These are phyloP conservation scores for Hozukius guyotensis DNA, from an alignment of 2,797 vertebrate genomes.

Conservation along the genomic window DNA sequence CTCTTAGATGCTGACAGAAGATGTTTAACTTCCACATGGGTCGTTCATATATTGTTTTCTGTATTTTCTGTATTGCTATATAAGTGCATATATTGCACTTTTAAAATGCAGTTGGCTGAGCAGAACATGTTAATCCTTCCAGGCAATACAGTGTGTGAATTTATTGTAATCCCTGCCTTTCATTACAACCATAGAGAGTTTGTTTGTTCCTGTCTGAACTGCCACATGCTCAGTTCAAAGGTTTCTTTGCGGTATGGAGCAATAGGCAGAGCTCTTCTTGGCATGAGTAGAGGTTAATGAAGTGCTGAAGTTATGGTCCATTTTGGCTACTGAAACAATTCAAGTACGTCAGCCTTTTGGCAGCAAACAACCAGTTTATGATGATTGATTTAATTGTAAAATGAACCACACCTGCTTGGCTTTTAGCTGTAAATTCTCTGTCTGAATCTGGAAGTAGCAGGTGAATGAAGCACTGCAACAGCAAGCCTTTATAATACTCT, in stretches of 20 bases:
- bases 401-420: neutral
- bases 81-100: neutral
- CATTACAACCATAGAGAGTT: neutral
- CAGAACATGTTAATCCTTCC: neutral
- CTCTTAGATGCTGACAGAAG: neutral
- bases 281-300: neutral
- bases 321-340: neutral
- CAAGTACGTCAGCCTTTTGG: neutral
- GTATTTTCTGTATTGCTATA: neutral
- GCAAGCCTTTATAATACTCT: neutral
- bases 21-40: neutral
- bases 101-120: neutral
- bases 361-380: neutral
- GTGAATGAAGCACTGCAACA: neutral
- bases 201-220: slow-evolving; percentile 1
- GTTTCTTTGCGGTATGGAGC: slow-evolving; percentile 28
- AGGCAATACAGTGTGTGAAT: neutral
- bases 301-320: neutral
- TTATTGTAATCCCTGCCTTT: slow-evolving; percentile 25
- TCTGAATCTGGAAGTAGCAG: neutral
- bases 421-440: neutral
- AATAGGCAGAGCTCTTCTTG: neutral
- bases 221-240: slow-evolving; percentile 54
- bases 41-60: neutral
- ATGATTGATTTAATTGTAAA: neutral